Base-by-base conservation (phyloP, 2,113 vertebrate species). In the Rhea pennata region DNA sequence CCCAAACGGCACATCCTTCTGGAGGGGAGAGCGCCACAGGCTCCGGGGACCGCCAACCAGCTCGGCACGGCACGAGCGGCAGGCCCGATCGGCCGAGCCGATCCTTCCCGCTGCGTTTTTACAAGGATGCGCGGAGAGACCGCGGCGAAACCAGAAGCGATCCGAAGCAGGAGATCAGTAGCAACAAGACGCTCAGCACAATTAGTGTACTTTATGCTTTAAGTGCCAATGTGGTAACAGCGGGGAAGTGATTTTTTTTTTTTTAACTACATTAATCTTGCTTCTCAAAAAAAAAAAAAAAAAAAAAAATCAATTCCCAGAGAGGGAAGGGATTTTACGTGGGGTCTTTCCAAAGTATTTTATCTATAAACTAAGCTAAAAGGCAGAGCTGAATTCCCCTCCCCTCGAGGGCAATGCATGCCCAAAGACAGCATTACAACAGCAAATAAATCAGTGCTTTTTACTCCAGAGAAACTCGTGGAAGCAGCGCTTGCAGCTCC, bases 361-460 rank as follows among this genome's bases (percentile, higher is more conserved):
- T 48, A 88, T 51, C 58, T 40, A 42, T 56, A 78, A 66, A 61
- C 6, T 4, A 16, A 59, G 66, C 0, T 0, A 0, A 2, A 48
- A 83, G 48, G 75, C 40, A 67, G 83, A 39, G 54, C 17, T 24
- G 27, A 46, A 48, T 7, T 50, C 23, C 64, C 50, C 61, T 10
- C 1, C 22, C 22, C 2, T 0, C 26, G 40, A n/a, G 10, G 9
- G 9, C 9, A 8, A 12, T 0, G 0, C 26, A 26, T 1, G 31
- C 66, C 50, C 36, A 36, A 36, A 36, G 36, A 36, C 36, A 36
- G 39, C 2, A 0, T 62, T 22, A 12, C 4, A 15, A 27, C 15
- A 44, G 56, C 36, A 53, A 40, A 16, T 29, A 61, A 59, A 33
- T 26, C 51, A 31, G 46, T 22, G 1, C 31, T 76, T 2, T 1